Evolutionary conservation across 2,797 vertebrate species (phyloP).

Genomic region (Danionella dracula): DNA sequence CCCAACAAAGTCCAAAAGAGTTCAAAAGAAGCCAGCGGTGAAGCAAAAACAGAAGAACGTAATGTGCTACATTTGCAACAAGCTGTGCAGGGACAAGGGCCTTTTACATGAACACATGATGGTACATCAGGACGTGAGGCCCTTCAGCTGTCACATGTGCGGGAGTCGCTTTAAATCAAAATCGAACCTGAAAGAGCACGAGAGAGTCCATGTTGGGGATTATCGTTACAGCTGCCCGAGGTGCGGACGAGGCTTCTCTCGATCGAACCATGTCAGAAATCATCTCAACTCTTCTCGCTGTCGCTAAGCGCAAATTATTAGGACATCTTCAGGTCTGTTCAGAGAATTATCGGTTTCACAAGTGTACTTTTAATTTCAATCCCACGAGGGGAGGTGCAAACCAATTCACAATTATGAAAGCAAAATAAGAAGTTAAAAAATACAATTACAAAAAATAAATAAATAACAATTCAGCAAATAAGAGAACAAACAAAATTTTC

Average conservation of each 20-base stretch:
- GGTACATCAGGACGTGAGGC: conserved; percentile 29
- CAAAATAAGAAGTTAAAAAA: no score
- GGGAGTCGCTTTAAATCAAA: conserved; percentile 23
- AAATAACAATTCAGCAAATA: no score
- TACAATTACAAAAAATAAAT: no score
- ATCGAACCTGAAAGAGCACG: conserved; percentile 32
- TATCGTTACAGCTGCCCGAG: conserved; percentile 34
- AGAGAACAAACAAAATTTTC: no score
- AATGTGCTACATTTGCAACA: conserved; percentile 13
- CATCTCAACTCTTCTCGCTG: conserved; percentile 5
- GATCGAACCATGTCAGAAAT: conserved; percentile 29
- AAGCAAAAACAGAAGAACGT: not conserved
- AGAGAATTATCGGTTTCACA: no score
- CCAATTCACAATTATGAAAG: no score
- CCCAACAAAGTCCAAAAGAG: not conserved
- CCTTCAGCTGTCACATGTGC: conserved; percentile 8
- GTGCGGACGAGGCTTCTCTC: conserved; percentile 28
- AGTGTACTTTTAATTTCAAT: no score
- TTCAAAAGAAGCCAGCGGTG: not conserved
- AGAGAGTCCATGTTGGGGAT: conserved; percentile 33
- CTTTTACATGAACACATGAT: conserved; percentile 25
- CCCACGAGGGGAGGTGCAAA: no score
- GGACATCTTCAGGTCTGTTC: no score
- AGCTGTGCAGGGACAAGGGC: conserved; percentile 29
- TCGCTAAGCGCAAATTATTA: no score